These are phyloP conservation scores for Subacronicta megacephala DNA, from an alignment of 2,888 invertebrate species.

Conservation along the genomic window DNA sequence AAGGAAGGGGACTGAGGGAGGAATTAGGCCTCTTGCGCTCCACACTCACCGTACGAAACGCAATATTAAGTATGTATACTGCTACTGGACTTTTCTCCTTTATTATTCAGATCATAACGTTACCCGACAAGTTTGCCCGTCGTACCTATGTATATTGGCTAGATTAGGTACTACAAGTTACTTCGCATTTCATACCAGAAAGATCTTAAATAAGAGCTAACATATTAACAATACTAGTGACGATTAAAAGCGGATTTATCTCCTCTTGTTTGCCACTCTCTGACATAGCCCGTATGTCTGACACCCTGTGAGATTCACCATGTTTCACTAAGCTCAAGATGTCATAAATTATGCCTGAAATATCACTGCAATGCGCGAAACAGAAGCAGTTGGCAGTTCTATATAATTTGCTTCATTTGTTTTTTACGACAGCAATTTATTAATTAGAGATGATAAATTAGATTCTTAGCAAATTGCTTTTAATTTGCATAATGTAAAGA, in stretches of 20 bases:
- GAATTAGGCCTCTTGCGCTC: no score
- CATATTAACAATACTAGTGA: conserved; percentile 1
- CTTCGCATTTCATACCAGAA: no score
- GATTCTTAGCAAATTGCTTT: conserved; percentile 11
- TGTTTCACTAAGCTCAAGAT: conserved; percentile 24
- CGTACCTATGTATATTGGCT: no score
- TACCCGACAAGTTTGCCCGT: no score
- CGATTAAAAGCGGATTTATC: conserved; percentile 13
- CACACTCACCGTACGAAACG: no score
- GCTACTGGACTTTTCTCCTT: no score
- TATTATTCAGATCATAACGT: no score
- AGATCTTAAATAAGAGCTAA: neutral
- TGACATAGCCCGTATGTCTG: conserved; percentile 11
- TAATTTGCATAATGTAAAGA: neutral
- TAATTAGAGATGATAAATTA: conserved; percentile 19
- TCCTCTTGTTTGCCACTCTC: conserved; percentile 1
- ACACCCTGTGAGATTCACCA: conserved; percentile 12
- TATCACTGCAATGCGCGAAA: conserved; percentile 26
- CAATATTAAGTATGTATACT: no score
- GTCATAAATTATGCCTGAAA: conserved; percentile 41
- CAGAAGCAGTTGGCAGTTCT: conserved; percentile 13
- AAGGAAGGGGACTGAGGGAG: no score
- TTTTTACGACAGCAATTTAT: conserved; percentile 24
- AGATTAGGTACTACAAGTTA: no score
- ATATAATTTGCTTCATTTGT: conserved; percentile 9